Evolutionary conservation across 30 jellyfish, hydroid and myxozoan genomes (phyloP), one percentile per base, ranked within the genome.

Genomic region (Cassiopea andromeda): DNA sequence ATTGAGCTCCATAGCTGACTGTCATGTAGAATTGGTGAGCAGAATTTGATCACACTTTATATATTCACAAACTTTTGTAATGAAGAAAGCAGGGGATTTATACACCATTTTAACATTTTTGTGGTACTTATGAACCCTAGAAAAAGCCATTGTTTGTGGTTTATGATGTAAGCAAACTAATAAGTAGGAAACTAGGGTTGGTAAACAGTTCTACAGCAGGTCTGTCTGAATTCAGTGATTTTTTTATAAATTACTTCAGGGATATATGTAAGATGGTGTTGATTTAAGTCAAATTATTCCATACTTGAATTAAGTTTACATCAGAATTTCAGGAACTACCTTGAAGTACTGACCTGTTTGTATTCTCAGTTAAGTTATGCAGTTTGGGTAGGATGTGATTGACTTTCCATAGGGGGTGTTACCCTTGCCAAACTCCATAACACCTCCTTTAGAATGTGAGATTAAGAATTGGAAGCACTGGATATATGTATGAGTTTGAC

Each of bases 81-180:
- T 80, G 89, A 48, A 70, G 75, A 83, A 50, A 83, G 57, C 27
- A 73, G 91, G 91, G 91, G 80, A 71, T 83, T 83, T 83, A 83
- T 69, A 60, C 45, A 74, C 91, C 91, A 83, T 81, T 81, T 81
- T n/a, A 61, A 81, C 46, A 38, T 7, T 68, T 50, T 77, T 61
- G 75, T 54, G 44, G 86, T 59, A 61, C 73, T 61, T 13, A 46
- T 77, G 46, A 18, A 77, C 50, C 73, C 86, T 77, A 77, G 86
- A 38, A 47, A 77, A 57, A 13, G 46, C 45, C 66, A 54, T 77
- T 70, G 15, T 70, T 50, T 70, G 54, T 7, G 13, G 17, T 10
- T 54, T 50, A 16, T 15, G 16, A 15, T 8, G 46, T n/a, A 18
- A 59, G 60, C 66, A 80, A 67, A 46, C 44, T 46, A 58, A 80